phyloP scores from a whole-genome alignment of 2,888 invertebrate species.

The Mesochorus sp. region DNA sequence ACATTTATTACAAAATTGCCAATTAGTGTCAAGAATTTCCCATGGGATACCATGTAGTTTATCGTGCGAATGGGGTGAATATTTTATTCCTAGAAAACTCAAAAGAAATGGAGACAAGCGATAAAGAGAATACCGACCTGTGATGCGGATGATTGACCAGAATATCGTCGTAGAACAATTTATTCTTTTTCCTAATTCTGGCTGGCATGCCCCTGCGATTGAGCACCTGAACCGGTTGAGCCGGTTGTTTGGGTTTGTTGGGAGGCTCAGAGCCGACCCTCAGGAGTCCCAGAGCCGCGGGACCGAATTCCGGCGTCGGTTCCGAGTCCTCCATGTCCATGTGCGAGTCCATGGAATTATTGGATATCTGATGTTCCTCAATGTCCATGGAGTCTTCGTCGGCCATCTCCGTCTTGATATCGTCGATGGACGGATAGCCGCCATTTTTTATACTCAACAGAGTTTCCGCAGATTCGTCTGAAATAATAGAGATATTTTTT shows the following conservation, averaged over 20 bases:
- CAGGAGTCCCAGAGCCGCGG: slow-evolving; percentile 91
- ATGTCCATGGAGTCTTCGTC: slow-evolving; percentile 85
- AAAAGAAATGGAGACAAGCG: neutral
- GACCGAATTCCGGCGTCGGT: slow-evolving; percentile 87
- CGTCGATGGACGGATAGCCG: slow-evolving; percentile 77
- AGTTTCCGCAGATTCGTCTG: slow-evolving; percentile 84
- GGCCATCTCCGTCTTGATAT: slow-evolving; percentile 69
- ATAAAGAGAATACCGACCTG: slow-evolving; percentile 78
- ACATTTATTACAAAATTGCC: too few relatives aligned
- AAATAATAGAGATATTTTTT: slow-evolving; percentile 1
- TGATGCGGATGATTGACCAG: slow-evolving; percentile 91
- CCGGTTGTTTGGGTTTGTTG: slow-evolving; percentile 87
- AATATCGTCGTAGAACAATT: slow-evolving; percentile 94
- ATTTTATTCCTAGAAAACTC: too few relatives aligned
- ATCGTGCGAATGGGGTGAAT: too few relatives aligned
- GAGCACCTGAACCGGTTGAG: slow-evolving; percentile 90
- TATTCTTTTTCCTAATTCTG: slow-evolving; percentile 94
- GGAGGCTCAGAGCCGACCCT: slow-evolving; percentile 90
- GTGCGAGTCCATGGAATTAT: slow-evolving; percentile 76
- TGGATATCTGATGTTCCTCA: slow-evolving; percentile 82
- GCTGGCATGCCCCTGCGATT: slow-evolving; percentile 96
- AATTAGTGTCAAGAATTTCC: too few relatives aligned
- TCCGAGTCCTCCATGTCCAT: slow-evolving; percentile 87
- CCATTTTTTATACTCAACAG: slow-evolving; percentile 85
- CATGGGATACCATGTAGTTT: too few relatives aligned